Evolutionary conservation across 2,888 invertebrate species (phyloP).

Genomic region (Caenorhabditis afra): DNA sequence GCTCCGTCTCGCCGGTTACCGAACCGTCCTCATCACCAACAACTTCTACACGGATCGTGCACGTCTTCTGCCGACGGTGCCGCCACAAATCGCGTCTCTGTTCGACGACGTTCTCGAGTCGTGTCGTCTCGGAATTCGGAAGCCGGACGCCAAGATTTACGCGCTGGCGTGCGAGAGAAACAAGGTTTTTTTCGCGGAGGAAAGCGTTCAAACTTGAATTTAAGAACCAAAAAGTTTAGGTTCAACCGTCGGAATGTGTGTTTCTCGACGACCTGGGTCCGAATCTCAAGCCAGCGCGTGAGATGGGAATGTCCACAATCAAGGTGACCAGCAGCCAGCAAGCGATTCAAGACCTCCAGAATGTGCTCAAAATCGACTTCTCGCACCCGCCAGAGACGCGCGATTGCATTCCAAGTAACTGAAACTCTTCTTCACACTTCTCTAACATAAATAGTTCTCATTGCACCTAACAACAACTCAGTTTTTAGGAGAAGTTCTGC

Average conservation of each 20-base stretch:
- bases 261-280: slow-evolving; percentile 82
- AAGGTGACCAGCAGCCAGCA: slow-evolving; percentile 73
- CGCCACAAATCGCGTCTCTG: slow-evolving; percentile 39
- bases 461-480: too few relatives aligned
- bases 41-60: slow-evolving; percentile 81
- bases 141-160: slow-evolving; percentile 81
- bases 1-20: slow-evolving; percentile 81
- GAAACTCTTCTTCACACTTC: background rate
- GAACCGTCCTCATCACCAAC: slow-evolving; percentile 82
- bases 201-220: background rate
- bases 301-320: slow-evolving; percentile 81
- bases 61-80: slow-evolving; percentile 65
- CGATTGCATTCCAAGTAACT: slow-evolving; percentile 62
- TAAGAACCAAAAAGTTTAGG: slow-evolving; percentile 32
- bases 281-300: slow-evolving; percentile 81
- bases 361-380: slow-evolving; percentile 39
- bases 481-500: slow-evolving; percentile 60
- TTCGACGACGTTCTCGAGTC: slow-evolving; percentile 81
- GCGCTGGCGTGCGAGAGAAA: slow-evolving; percentile 77
- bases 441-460: slow-evolving; percentile 26
- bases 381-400: slow-evolving; percentile 63
- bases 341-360: slow-evolving; percentile 58
- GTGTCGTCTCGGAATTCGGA: slow-evolving; percentile 81
- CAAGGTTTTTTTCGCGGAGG: too few relatives aligned
- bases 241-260: slow-evolving; percentile 69